Evolutionary conservation across 2,888 invertebrate species (phyloP), one percentile per base, ranked within the genome.

Genomic region (Psylliodes chrysocephalus): DNA sequence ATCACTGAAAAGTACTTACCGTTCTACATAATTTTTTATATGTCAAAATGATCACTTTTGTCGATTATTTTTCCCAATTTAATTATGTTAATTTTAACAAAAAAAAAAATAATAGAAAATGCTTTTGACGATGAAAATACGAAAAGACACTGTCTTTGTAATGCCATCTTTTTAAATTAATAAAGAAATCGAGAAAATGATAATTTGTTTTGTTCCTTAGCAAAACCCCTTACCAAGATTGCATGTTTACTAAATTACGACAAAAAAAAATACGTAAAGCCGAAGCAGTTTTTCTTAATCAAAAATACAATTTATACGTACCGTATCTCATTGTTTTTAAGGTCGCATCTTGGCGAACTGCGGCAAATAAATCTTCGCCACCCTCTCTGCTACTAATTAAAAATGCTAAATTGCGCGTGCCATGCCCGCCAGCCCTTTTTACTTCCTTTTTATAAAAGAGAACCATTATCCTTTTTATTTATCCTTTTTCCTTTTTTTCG

Each of bases 371-470:
- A 80, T 79, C 79, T 79, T 79, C 76, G 62, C 74, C 78, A 61
- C 74, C 79, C 76, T 74, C 77, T 67, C 71, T 74, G 66, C 67
- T 75, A 76, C 80, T 81, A 81, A 81, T 81, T 81, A 81, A 81
- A 80, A 81, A 80, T 81, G 80, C 79, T 81, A 80, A 81, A 81
- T 81, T 81, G 81, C 76, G 78, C 79, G 79, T 79, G 76, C 79
- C 78, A 79, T 75, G 68, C 75, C 75, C 69, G 73, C 66, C 70
- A 70, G 74, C 74, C 75, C 73, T 74, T 75, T 73, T 61, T 61
- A 55, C 62, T 62, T 61, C 61, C 60, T 53, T 61, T 68, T 28
- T 61, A 59, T 59, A 62, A 61, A 64, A 63, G 66, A 64, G 63
- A 59, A 57, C 67, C 67, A 64, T 67, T 64, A 67, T 64, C 59